These are phyloP conservation scores for Passer montanus DNA, from an alignment of 2,113 vertebrate species.

Conservation along the genomic window DNA sequence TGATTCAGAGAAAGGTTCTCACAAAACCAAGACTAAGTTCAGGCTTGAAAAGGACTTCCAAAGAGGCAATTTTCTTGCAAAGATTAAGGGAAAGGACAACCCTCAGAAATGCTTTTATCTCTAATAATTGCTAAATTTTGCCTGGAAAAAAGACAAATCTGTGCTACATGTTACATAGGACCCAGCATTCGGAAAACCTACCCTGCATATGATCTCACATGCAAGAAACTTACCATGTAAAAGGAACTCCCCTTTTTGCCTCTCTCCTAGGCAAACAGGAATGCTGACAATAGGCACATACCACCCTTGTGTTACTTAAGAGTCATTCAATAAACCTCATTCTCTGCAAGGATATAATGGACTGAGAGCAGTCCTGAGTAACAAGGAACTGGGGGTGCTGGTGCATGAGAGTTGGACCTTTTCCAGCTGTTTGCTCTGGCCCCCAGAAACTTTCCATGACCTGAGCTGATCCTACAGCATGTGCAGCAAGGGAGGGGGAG, in stretches of 20 bases:
- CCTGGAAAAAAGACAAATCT: neutral
- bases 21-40: neutral
- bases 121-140: neutral
- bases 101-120: neutral
- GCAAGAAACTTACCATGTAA: neutral
- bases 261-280: neutral
- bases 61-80: neutral
- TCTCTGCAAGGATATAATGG: neutral
- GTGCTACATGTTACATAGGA: neutral
- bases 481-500: neutral
- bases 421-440: neutral
- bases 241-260: neutral
- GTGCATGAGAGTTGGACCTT: neutral
- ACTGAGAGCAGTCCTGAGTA: neutral
- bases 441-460: neutral
- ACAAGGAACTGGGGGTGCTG: neutral
- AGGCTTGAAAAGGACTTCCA: neutral
- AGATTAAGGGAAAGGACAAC: neutral
- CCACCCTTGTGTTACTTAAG: neutral
- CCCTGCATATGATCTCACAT: neutral
- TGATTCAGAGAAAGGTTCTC: neutral
- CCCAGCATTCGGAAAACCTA: neutral
- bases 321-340: neutral
- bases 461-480: neutral
- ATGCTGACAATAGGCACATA: neutral